These are phyloP conservation scores for Medauroidea extradentata DNA, from an alignment of 1,140 invertebrate species.

Conservation along the genomic window DNA sequence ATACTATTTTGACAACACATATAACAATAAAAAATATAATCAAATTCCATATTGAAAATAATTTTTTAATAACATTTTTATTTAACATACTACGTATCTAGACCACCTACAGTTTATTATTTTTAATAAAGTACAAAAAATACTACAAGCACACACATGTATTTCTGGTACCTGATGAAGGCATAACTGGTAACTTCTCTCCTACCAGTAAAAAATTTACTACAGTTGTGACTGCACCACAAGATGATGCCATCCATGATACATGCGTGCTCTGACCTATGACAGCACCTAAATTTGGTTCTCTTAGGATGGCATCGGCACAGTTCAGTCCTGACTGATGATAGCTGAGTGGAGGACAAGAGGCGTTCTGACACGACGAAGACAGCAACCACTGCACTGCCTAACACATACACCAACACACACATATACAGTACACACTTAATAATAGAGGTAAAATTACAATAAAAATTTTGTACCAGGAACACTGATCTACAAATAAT, in stretches of 20 bases:
- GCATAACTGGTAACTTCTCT: conserved; percentile 2
- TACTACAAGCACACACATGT: too few species aligned
- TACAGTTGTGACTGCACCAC: conserved; percentile 40
- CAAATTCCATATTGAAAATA: too few species aligned
- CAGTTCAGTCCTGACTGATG: conserved; percentile 35
- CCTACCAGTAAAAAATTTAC: conserved; percentile 15
- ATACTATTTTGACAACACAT: too few species aligned
- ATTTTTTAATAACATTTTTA: too few species aligned
- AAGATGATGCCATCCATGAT: conserved; percentile 46
- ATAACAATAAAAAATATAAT: too few species aligned
- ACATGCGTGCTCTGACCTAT: conserved; percentile 37
- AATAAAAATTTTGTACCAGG: too few species aligned
- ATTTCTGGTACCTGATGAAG: background rate
- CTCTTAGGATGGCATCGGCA: conserved; percentile 41
- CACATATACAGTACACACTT: too few species aligned
- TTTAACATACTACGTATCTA: too few species aligned
- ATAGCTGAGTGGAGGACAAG: background rate
- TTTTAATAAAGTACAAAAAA: too few species aligned
- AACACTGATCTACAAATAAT: too few species aligned
- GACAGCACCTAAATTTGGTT: conserved; percentile 37
- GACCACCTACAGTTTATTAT: too few species aligned
- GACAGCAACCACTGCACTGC: conserved; percentile 13
- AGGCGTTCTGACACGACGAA: background rate
- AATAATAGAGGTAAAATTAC: too few species aligned
- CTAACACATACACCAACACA: conserved; percentile 2